A percentile compares a stretch with the other conserved stretches of the same genome.
These are phyloP conservation scores for Aythya baeri DNA, from an alignment of 2,113 vertebrate species.

Conservation along the genomic window DNA sequence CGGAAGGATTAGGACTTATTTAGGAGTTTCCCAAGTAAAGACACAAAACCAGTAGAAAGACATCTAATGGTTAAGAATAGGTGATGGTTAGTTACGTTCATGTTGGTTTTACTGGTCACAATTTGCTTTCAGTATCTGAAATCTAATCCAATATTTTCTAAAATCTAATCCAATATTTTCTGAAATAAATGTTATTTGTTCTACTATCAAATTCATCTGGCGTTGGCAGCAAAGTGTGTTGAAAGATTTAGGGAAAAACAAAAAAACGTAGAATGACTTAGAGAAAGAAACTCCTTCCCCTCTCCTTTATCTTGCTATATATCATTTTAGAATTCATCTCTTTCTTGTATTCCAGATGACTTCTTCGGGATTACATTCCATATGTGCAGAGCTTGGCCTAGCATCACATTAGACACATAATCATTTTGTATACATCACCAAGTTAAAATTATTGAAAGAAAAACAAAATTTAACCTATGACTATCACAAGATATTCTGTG, in stretches of 20 bases:
- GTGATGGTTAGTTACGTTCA: neutral
- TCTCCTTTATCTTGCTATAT: neutral
- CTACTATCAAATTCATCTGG: neutral
- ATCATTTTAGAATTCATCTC: neutral
- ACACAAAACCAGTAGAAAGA: neutral
- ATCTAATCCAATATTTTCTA: neutral
- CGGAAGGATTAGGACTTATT: neutral
- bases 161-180: neutral
- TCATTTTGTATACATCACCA: neutral
- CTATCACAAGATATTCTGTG: neutral
- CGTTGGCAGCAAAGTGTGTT: neutral
- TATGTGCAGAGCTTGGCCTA: neutral
- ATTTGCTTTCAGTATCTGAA: neutral
- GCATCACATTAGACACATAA: neutral
- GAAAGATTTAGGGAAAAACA: neutral
- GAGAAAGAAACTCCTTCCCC: neutral
- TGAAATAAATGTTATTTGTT: neutral
- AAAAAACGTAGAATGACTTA: neutral
- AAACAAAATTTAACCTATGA: neutral
- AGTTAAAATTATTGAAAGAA: neutral
- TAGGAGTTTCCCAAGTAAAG: neutral
- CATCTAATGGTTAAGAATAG: neutral
- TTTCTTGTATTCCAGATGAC: neutral
- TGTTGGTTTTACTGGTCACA: neutral
- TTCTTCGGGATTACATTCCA: neutral